Base-by-base conservation (phyloP, 2,113 vertebrate species). In the Vulpes lagopus region DNA sequence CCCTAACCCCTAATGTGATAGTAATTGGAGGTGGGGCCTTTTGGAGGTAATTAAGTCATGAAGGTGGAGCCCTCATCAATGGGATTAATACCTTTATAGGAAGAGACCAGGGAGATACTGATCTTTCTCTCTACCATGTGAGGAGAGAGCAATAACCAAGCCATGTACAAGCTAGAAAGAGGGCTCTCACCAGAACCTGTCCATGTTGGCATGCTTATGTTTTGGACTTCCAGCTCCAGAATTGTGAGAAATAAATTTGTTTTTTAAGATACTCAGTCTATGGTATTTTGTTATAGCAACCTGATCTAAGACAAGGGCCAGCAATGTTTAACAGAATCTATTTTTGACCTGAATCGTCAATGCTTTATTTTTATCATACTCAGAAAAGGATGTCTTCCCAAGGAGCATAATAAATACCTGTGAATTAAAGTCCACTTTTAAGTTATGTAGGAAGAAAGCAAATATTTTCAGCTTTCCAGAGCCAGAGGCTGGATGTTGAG, bases 361-460 rank as follows among this genome's bases (percentile, higher is more conserved):
- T 14, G 16, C 25, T 95, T 86, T 95, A 51, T 60, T 81, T 96
- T 85, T 55, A 53, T 81, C 73, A 62, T 78, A 95, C 10, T 89
- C n/a, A 88, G 20, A 84, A 89, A 62, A 96, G 17, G 55, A 38
- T 93, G 30, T 74, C 55, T 93, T 95, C 59, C 64, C 57, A 91
- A 94, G 73, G 17, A 62, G 23, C 64, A 93, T n/a, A 83, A 80
- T 65, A 83, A 49, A 8, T 73, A 65, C 22, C 51, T 67, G 43
- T 92, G 49, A 89, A 89, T 74, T 78, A 43, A 94, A 79, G 64
- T 89, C 12, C 67, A 79, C 35, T 65, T 96, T 85, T 90, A 80
- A 81, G 73, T 85, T 80, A 80, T 69, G 16, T 84, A 81, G 43
- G 20, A 89, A 59, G 65, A 81, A 84, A 92, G 25, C 10, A 85